Conservation (phyloP, 2,888 invertebrate species). For the Hedya salicella region DNA sequence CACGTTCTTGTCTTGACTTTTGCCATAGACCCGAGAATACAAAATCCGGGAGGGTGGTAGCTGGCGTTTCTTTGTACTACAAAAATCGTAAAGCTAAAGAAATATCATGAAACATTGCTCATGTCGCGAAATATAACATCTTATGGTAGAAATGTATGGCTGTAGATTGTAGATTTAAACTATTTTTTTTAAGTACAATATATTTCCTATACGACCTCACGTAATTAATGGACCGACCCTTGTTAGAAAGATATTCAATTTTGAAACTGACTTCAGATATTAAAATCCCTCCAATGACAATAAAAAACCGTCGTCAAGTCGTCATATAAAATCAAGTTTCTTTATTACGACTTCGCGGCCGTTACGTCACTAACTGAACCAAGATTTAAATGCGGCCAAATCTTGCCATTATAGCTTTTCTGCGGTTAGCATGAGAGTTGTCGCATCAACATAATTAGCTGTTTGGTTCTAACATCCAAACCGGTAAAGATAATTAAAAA, state of each 20-base stretch:
- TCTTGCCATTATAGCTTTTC: slow-evolving; percentile 3
- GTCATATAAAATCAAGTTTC: slow-evolving; percentile 21
- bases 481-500: slow-evolving; percentile 32
- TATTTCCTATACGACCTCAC: no score
- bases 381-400: neutral
- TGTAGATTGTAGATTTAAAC: no score
- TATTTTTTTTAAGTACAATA: no score
- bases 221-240: no score
- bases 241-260: neutral
- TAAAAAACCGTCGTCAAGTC: slow-evolving; percentile 6
- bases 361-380: slow-evolving; percentile 17
- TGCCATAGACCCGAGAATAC: no score
- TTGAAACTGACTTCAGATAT: slow-evolving; percentile 2
- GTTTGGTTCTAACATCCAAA: slow-evolving; percentile 6
- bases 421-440: neutral
- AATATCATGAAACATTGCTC: no score
- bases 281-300: slow-evolving; percentile 11
- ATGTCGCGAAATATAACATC: no score
- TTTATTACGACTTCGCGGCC: slow-evolving; percentile 13
- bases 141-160: no score
- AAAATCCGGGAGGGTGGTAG: no score
- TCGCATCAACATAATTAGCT: neutral
- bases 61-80: no score
- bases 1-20: no score
- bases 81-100: no score